These are phyloP conservation scores for Eupithecia abbreviata DNA, from an alignment of 2,888 invertebrate species.

Conservation along the genomic window DNA sequence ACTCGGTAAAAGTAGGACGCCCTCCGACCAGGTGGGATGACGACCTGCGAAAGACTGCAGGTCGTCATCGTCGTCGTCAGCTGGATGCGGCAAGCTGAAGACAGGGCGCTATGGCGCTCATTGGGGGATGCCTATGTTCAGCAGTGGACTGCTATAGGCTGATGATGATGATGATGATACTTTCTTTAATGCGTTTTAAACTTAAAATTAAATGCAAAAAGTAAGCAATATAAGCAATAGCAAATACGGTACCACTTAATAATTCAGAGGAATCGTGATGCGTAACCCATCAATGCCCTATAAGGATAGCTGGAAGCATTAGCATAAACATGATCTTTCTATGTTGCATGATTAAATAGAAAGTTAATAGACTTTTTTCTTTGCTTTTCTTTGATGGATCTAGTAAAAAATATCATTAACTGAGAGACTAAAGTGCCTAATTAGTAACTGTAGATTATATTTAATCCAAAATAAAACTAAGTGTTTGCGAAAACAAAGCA, in stretches of 20 bases:
- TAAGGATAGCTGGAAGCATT: constrained; percentile 32
- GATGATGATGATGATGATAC: no score
- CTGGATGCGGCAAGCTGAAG: no score
- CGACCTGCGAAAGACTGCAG: no score
- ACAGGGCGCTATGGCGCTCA: no score
- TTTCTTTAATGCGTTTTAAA: neutral
- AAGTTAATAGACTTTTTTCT: constrained; percentile 2
- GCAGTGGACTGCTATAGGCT: no score
- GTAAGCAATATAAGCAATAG: neutral
- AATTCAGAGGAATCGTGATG: constrained; percentile 35
- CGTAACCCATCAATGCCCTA: constrained; percentile 41
- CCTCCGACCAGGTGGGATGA: no score
- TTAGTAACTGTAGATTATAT: neutral
- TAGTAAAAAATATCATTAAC: neutral
- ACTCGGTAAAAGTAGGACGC: no score
- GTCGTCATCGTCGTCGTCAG: no score
- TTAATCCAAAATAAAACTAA: neutral
- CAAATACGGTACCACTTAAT: neutral
- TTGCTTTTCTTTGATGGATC: neutral
- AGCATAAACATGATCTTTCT: constrained; percentile 39
- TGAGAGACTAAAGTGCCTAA: neutral
- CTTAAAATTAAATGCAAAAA: neutral
- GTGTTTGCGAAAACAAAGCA: neutral
- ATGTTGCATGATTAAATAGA: constrained; percentile 34
- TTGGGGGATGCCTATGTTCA: no score